Conservation (phyloP, 2,888 invertebrate genomes). For the Microctonus brassicae region DNA sequence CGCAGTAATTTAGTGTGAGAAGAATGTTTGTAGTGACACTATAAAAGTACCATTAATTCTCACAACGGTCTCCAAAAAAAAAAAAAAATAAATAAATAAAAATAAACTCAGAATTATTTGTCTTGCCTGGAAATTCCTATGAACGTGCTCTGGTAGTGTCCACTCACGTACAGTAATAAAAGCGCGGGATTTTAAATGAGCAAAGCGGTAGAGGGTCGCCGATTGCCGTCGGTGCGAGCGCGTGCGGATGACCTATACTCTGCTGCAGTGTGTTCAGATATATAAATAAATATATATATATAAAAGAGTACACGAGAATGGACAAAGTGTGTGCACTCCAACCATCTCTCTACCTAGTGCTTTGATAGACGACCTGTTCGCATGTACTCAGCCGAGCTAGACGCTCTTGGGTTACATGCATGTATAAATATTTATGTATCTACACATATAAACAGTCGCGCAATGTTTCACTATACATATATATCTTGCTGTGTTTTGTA, state of each 20-base stretch:
- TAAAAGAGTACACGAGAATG: constrained; percentile 7
- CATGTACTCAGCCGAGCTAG: constrained; percentile 57
- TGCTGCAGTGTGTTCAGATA: too few relatives aligned
- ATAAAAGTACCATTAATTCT: constrained; percentile 28
- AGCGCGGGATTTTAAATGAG: constrained; percentile 11
- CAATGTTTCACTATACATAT: too few relatives aligned
- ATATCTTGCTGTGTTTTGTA: constrained; percentile 63
- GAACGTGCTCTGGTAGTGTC: constrained; percentile 3
- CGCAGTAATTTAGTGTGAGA: constrained; percentile 27
- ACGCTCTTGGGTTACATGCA: constrained; percentile 43
- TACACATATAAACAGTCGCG: constrained; percentile 31
- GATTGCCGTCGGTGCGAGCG: constrained; percentile 28
- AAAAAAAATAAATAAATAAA: not conserved
- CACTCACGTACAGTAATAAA: constrained; percentile 15
- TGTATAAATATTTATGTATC: constrained; percentile 44
- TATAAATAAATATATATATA: not conserved
- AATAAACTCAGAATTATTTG: constrained; percentile 25
- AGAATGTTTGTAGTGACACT: constrained; percentile 30
- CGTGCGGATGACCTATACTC: constrained; percentile 18
- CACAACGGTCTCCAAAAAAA: not conserved
- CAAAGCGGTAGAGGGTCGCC: not conserved
- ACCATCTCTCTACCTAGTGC: constrained; percentile 51
- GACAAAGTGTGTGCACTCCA: constrained; percentile 29
- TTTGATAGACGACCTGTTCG: constrained; percentile 68
- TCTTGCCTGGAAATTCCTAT: constrained; percentile 25